Percentiles rank a stretch among this genome's conserved stretches.
phyloP scores from a whole-genome alignment of 2,888 invertebrate genomes.

The Tipula unca region DNA sequence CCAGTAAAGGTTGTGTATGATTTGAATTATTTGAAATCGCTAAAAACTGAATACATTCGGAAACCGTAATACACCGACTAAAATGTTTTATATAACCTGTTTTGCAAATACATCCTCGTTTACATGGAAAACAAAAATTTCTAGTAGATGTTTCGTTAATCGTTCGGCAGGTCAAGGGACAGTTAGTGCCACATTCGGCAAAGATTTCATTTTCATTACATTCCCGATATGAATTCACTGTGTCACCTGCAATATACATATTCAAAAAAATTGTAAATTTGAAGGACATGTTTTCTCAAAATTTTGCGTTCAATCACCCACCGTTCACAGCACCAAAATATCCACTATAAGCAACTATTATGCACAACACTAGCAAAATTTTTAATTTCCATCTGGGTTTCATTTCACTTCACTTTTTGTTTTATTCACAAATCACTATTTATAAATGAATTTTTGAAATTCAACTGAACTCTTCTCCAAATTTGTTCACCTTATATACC shows the following conservation, averaged over 20 bases:
- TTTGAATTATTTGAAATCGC: neutral
- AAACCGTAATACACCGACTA: neutral
- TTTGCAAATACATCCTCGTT: neutral
- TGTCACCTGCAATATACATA: neutral
- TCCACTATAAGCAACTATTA: neutral
- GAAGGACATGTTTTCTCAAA: too few relatives aligned
- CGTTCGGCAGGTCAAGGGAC: neutral
- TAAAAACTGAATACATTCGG: neutral
- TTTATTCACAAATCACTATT: neutral
- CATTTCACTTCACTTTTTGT: neutral
- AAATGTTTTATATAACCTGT: neutral
- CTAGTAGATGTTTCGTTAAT: neutral
- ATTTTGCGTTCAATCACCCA: neutral
- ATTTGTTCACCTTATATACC: neutral
- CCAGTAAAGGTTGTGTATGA: neutral
- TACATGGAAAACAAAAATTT: neutral
- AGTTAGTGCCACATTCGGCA: neutral
- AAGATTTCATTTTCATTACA: neutral
- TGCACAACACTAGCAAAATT: neutral
- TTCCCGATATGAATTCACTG: neutral
- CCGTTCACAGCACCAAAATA: neutral
- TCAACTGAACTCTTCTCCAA: neutral
- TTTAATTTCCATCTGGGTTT: neutral
- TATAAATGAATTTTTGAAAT: neutral
- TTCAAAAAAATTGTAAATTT: too few relatives aligned